Base-by-base conservation (phyloP, 2,113 vertebrate genomes). In the Cyprinus carpio region DNA sequence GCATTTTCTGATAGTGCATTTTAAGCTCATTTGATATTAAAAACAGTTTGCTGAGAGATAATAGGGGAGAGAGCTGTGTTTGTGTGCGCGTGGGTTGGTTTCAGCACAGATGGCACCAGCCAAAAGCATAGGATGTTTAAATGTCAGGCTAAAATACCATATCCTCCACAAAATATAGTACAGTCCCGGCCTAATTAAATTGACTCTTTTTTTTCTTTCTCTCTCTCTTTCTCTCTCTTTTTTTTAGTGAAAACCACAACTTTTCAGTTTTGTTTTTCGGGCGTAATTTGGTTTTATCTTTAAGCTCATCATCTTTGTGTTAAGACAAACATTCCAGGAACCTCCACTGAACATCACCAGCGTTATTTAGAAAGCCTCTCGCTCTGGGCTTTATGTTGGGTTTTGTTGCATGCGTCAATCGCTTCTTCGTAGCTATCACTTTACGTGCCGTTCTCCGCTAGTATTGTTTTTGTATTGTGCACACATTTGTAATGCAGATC, bases 231-330 rank as follows among this genome's bases (percentile, higher is more conserved):
- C 6, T 82, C 1, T 46, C 37, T 65, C 2, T 43, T 74, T 6
- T 74, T 43, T 91, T 94, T 94, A 91, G n/a, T 90, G 89, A 93
- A 93, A 97, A 93, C 97, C 97, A 96, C 96, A 97, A 87, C 95
- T 95, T 95, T 93, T 97, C 95, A 92, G 96, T 98, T 97, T 96
- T 97, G 95, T 95, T 97, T 94, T 96, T 96, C 93, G 92, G 91
- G 89, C 89, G 91, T 90, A 87, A 87, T 83, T 87, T 90, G 81
- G 86, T 84, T 90, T 40, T 81, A 88, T 81, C 88, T 88, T 75
- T 71, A 86, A 69, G 60, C 69, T 86, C 81, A 37, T 74, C 6
- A 46, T 83, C 75, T 87, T 90, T 87, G 84, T 71, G 87, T 89
- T 25, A 87, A 86, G 51, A 64, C 87, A 91, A 88, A 88, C 34